Percentiles rank a stretch among this genome's conserved stretches.
Evolutionary conservation across 2,888 invertebrate species (phyloP).

Genomic region (Ariolimax columbianus): DNA sequence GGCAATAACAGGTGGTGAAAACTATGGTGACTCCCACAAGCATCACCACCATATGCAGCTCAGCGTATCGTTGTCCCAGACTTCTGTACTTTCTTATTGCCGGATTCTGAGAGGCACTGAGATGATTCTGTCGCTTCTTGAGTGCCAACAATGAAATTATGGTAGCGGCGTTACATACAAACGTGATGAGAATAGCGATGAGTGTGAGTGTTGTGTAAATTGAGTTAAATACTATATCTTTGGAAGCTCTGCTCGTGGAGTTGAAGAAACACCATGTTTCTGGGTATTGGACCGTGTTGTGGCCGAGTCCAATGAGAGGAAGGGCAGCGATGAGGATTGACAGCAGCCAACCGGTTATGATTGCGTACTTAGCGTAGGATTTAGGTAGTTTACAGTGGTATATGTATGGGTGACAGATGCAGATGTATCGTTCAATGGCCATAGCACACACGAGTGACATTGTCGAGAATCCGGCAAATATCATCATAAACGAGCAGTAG

Average conservation of each 20-base stretch:
- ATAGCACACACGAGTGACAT: slow-evolving; percentile 78
- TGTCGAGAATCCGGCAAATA: slow-evolving; percentile 75
- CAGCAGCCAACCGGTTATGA: slow-evolving; percentile 70
- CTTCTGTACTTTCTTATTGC: slow-evolving; percentile 61
- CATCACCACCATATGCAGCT: slow-evolving; percentile 78
- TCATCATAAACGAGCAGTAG: slow-evolving; percentile 78
- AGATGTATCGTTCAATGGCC: slow-evolving; percentile 77
- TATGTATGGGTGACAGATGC: slow-evolving; percentile 75
- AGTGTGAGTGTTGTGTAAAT: slow-evolving; percentile 73
- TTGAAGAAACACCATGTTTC: slow-evolving; percentile 79
- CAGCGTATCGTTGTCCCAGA: slow-evolving; percentile 68
- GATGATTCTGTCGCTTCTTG: slow-evolving; percentile 63
- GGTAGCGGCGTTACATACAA: slow-evolving; percentile 70
- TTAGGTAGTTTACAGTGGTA: slow-evolving; percentile 73
- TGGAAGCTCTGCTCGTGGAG: slow-evolving; percentile 67
- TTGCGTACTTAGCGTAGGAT: slow-evolving; percentile 70
- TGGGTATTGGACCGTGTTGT: slow-evolving; percentile 74
- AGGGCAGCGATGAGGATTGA: slow-evolving; percentile 70
- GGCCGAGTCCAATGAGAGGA: slow-evolving; percentile 76
- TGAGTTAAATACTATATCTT: slow-evolving; percentile 69
- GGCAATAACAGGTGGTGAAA: slow-evolving; percentile 77
- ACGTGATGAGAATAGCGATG: slow-evolving; percentile 64
- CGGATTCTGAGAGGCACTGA: slow-evolving; percentile 60
- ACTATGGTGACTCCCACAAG: slow-evolving; percentile 77
- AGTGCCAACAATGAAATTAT: slow-evolving; percentile 70